phyloP scores from a whole-genome alignment of 2,797 vertebrate genomes.

The Hoplostethus atlanticus region DNA sequence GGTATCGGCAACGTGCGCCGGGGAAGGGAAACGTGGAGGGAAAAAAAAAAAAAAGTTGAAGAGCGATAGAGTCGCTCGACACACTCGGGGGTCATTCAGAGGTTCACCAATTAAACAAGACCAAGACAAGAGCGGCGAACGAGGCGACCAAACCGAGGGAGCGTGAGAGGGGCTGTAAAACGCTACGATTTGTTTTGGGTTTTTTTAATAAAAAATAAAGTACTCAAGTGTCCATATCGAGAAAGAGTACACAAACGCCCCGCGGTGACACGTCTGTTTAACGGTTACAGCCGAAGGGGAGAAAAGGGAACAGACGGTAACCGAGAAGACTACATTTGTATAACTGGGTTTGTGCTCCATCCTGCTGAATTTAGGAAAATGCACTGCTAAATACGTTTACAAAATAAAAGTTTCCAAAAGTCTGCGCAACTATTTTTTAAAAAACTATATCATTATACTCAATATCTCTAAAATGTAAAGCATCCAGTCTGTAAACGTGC shows the following conservation, averaged over 20 bases:
- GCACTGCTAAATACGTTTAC: not conserved
- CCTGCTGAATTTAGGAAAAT: constrained; percentile 11
- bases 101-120: constrained; percentile 61
- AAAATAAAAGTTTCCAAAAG: too few species aligned
- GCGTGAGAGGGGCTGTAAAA: constrained; percentile 22
- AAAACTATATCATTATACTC: too few species aligned
- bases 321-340: not conserved
- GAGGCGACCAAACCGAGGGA: constrained; percentile 26
- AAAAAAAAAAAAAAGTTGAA: constrained; percentile 52
- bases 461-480: too few species aligned
- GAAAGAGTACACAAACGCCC: constrained; percentile 26
- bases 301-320: not conserved
- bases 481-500: too few species aligned
- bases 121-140: constrained; percentile 18
- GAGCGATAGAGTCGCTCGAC: constrained; percentile 54
- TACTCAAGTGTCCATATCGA: constrained; percentile 15
- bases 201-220: too few species aligned
- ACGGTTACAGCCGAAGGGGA: not conserved
- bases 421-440: too few species aligned
- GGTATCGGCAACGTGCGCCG: constrained; percentile 55
- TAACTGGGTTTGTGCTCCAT: not conserved
- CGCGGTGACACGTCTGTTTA: constrained; percentile 1
- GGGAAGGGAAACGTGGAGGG: constrained; percentile 34
- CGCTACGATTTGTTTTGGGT: not conserved
- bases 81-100: constrained; percentile 64